Evolutionary conservation across 2,113 vertebrate species (phyloP).

Genomic region (Triplophysa siluroides): DNA sequence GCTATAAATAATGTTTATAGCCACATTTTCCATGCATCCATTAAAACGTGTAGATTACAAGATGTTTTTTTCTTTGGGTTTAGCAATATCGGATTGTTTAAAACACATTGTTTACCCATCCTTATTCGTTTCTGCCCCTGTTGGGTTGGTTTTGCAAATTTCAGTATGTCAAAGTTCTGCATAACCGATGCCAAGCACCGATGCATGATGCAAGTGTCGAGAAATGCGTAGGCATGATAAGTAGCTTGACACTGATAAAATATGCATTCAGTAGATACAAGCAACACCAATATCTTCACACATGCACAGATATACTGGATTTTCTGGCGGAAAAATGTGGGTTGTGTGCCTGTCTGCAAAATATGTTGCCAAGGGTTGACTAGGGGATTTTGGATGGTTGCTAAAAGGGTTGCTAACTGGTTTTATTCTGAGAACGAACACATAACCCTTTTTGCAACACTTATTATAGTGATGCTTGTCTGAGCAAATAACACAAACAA

Average conservation of each 20-base stretch:
- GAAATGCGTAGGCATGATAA: slow-evolving; percentile 27
- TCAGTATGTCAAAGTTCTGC: not conserved
- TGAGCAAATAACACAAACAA: not conserved
- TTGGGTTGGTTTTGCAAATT: slow-evolving; percentile 16
- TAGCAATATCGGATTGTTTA: too few species aligned
- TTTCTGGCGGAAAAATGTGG: too few species aligned
- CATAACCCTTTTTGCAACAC: too few species aligned
- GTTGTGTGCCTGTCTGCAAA: too few species aligned
- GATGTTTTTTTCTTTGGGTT: too few species aligned
- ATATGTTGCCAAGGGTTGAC: too few species aligned
- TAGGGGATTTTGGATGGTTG: too few species aligned
- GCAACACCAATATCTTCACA: not conserved
- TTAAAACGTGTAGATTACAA: not conserved
- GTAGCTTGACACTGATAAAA: not conserved
- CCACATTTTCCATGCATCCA: not conserved
- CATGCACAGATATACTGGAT: not conserved
- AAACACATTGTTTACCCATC: too few species aligned
- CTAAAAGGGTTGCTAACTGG: not conserved
- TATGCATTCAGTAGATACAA: slow-evolving; percentile 3
- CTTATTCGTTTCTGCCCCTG: not conserved
- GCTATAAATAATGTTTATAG: not conserved
- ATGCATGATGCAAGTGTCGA: slow-evolving; percentile 3
- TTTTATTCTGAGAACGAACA: not conserved
- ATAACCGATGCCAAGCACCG: slow-evolving; percentile 10
- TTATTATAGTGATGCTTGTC: not conserved